A percentile compares a stretch with the other conserved stretches of the same genome.
phyloP scores from a whole-genome alignment of 2,797 vertebrate genomes.

The Mareca strepera region DNA sequence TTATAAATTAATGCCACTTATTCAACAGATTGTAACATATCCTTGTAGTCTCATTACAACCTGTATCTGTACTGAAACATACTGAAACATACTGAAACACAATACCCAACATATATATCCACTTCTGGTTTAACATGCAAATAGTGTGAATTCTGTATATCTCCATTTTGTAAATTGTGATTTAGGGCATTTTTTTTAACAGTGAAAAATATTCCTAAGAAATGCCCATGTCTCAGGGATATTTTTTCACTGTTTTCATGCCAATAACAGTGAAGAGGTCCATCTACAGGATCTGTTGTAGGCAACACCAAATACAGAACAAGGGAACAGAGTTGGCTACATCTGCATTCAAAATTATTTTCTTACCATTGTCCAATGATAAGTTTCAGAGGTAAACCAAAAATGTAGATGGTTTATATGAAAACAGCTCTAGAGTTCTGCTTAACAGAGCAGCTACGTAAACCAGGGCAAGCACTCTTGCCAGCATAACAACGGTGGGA shows the following conservation, averaged over 20 bases:
- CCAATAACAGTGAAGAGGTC: not conserved
- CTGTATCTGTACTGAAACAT: not conserved
- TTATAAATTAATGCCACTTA: not conserved
- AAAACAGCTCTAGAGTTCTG: not conserved
- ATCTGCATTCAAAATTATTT: not conserved
- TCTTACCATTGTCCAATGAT: not conserved
- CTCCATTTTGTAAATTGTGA: not conserved
- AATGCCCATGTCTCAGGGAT: not conserved
- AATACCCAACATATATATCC: not conserved
- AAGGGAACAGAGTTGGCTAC: not conserved
- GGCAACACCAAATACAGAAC: rapidly evolving
- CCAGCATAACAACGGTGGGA: rapidly evolving
- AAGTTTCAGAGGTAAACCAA: not conserved
- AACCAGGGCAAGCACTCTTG: rapidly evolving
- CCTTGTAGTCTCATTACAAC: not conserved
- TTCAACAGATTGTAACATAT: not conserved
- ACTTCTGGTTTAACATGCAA: not conserved
- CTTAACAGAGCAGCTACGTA: not conserved
- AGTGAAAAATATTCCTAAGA: not conserved
- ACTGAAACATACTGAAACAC: too few species aligned
- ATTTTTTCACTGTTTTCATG: not conserved
- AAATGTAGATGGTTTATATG: not conserved
- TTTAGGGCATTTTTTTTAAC: not conserved
- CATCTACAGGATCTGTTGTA: not conserved
- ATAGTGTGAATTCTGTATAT: rapidly evolving